These are phyloP conservation scores for Andrena flavipes DNA, from an alignment of 2,888 invertebrate genomes.

Conservation along the genomic window DNA sequence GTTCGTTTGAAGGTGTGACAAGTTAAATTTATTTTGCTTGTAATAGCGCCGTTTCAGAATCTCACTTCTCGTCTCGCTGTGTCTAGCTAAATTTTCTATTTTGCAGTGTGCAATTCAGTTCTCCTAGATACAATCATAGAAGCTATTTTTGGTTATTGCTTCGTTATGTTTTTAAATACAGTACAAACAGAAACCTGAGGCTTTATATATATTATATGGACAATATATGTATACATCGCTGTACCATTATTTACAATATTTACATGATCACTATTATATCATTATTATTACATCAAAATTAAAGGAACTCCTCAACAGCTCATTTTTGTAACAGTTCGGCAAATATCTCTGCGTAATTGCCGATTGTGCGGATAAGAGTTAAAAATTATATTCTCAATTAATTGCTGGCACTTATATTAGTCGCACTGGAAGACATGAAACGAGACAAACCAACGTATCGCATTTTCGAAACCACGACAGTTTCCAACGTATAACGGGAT, in stretches of 20 bases:
- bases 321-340: background rate
- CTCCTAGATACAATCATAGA: background rate
- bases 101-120: background rate
- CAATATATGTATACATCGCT: no score
- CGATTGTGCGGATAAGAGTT: background rate
- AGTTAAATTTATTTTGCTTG: conserved; percentile 9
- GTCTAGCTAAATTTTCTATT: background rate
- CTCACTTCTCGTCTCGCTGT: background rate
- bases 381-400: background rate
- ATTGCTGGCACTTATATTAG: background rate
- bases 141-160: background rate
- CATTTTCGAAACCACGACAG: conserved; percentile 14
- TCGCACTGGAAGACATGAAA: conserved; percentile 8
- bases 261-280: no score
- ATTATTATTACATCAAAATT: background rate
- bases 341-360: background rate
- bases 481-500: conserved; percentile 55
- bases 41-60: background rate
- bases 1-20: background rate
- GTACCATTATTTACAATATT: no score
- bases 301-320: background rate
- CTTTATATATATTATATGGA: background rate
- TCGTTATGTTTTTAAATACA: background rate
- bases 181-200: background rate
- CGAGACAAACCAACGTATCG: conserved; percentile 3